Percentiles rank a stretch among this genome's conserved stretches.
phyloP scores from a whole-genome alignment of 2,888 invertebrate genomes.

The Ectemnius lituratus region DNA sequence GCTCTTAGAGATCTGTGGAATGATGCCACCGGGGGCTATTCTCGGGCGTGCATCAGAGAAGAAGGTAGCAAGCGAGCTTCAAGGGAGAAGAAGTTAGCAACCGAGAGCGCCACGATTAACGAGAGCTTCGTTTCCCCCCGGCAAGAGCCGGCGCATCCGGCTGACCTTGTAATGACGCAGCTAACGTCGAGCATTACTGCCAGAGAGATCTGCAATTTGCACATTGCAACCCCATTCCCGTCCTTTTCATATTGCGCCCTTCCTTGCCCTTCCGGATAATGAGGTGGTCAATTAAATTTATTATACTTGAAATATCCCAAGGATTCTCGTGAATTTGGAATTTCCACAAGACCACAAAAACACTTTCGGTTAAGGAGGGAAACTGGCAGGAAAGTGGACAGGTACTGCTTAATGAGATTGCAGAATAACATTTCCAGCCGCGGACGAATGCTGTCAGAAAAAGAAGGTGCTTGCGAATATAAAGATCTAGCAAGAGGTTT shows the following conservation, averaged over 20 bases:
- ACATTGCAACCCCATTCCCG: conserved; percentile 23
- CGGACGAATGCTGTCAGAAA: too few species aligned
- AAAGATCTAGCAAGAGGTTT: not conserved
- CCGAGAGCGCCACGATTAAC: conserved; percentile 33
- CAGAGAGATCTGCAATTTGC: conserved; percentile 38
- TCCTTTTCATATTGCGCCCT: conserved; percentile 5
- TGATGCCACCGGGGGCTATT: conserved; percentile 25
- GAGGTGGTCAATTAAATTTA: conserved; percentile 23
- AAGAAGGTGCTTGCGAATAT: not conserved
- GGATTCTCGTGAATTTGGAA: too few species aligned
- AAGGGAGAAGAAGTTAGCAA: not conserved
- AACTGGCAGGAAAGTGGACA: too few species aligned
- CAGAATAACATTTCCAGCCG: not conserved
- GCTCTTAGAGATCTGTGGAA: conserved; percentile 28
- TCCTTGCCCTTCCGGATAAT: not conserved
- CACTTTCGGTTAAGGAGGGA: too few species aligned
- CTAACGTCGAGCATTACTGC: conserved; percentile 39
- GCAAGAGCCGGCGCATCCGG: conserved; percentile 28
- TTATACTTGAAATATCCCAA: not conserved
- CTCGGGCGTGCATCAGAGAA: conserved; percentile 14
- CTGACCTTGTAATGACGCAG: conserved; percentile 47
- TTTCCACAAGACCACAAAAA: too few species aligned
- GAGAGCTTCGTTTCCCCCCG: conserved; percentile 25
- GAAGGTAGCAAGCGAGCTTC: not conserved
- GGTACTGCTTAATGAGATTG: not conserved